phyloP scores from a whole-genome alignment of 2,888 invertebrate species.

The Macrophya annulata region DNA sequence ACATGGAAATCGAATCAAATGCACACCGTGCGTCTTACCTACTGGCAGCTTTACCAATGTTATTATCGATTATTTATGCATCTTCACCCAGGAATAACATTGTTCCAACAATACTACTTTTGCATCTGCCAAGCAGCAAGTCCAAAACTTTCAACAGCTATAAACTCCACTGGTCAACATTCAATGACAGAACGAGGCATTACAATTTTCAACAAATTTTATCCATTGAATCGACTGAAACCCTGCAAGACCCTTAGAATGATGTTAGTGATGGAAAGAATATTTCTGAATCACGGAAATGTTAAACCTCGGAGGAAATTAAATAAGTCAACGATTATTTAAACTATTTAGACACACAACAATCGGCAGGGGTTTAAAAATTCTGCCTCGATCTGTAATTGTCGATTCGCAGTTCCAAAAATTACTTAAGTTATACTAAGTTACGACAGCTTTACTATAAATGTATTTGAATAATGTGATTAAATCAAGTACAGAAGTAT shows the following conservation, averaged over 20 bases:
- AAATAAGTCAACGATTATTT: background rate
- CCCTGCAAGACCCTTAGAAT: background rate
- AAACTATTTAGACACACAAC: conserved; percentile 12
- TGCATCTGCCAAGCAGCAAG: background rate
- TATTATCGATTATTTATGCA: conserved; percentile 11
- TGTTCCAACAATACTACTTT: conserved; percentile 8
- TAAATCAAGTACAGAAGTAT: conserved; percentile 37
- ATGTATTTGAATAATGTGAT: conserved; percentile 26
- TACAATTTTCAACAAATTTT: background rate
- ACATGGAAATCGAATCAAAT: conserved; percentile 31
- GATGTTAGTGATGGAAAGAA: background rate
- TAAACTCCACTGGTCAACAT: conserved; percentile 27
- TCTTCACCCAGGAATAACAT: background rate
- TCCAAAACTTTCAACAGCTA: conserved; percentile 23
- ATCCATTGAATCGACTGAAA: background rate
- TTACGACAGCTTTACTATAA: conserved; percentile 10
- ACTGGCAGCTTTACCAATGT: conserved; percentile 18
- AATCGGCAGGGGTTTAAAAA: background rate
- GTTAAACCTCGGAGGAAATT: background rate
- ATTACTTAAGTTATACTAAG: conserved; percentile 20
- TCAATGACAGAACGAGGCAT: conserved; percentile 13
- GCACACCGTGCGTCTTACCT: background rate
- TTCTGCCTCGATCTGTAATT: conserved; percentile 13
- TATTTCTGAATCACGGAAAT: background rate
- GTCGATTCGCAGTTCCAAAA: conserved; percentile 21